Evolutionary conservation across 2,888 invertebrate species (phyloP).

Genomic region (Minunthozetes semirufus): DNA sequence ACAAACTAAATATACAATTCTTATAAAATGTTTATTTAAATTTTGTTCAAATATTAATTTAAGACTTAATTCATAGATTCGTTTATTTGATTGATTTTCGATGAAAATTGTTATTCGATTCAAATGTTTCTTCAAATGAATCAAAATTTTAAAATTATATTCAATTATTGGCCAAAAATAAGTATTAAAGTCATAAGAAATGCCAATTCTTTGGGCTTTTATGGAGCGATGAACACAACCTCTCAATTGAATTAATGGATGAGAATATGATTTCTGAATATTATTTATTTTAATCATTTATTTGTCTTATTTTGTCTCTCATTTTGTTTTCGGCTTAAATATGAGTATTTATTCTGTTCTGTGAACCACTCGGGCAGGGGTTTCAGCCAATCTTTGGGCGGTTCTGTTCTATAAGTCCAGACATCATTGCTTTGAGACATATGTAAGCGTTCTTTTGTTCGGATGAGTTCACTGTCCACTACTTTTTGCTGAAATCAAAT

Average conservation of each 20-base stretch:
- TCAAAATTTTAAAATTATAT: slow-evolving; percentile 63
- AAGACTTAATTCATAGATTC: slow-evolving; percentile 52
- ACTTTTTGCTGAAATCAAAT: slow-evolving; percentile 55
- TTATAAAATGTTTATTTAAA: slow-evolving; percentile 58
- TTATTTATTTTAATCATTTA: not conserved
- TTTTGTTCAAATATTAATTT: slow-evolving; percentile 57
- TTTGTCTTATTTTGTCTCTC: not conserved
- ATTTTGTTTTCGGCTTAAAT: slow-evolving; percentile 37
- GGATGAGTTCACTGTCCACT: slow-evolving; percentile 63
- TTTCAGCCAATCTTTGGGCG: slow-evolving; percentile 73
- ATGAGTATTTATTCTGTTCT: slow-evolving; percentile 57
- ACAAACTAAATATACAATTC: slow-evolving; percentile 74
- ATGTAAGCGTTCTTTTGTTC: slow-evolving; percentile 58
- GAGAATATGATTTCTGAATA: not conserved
- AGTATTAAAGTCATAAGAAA: not conserved
- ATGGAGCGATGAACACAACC: not conserved
- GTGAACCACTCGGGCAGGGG: slow-evolving; percentile 69
- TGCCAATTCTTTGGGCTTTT: not conserved
- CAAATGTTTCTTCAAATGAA: slow-evolving; percentile 58
- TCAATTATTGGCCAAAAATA: slow-evolving; percentile 59
- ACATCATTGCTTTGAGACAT: slow-evolving; percentile 66
- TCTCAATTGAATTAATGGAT: slow-evolving; percentile 1
- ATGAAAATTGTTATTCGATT: slow-evolving; percentile 50
- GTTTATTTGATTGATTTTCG: slow-evolving; percentile 57
- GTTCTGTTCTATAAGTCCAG: slow-evolving; percentile 67